Percentiles rank a stretch among this genome's conserved stretches.
Conservation (phyloP, 2,888 invertebrate species). For the Xanthia togata region DNA sequence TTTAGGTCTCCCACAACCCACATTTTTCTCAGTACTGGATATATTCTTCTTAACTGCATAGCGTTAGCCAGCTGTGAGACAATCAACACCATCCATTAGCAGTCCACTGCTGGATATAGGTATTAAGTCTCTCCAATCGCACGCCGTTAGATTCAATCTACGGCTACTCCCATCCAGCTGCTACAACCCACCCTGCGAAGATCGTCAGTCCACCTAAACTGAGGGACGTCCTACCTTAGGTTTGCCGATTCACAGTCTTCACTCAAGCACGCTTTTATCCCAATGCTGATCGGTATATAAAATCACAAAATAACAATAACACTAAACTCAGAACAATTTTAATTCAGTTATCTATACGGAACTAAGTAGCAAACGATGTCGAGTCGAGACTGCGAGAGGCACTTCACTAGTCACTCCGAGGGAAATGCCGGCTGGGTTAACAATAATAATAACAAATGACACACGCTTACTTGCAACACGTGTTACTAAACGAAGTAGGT, state of each 20-base stretch:
- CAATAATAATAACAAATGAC: slow-evolving; percentile 29
- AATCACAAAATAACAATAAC: slow-evolving; percentile 22
- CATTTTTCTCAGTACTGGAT: neutral
- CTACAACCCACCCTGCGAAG: neutral
- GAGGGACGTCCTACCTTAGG: slow-evolving; percentile 5
- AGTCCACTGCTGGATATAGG: neutral
- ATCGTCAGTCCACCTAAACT: neutral
- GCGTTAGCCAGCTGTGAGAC: neutral
- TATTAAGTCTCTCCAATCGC: neutral
- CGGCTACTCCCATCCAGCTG: neutral
- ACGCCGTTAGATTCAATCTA: neutral
- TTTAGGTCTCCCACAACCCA: neutral
- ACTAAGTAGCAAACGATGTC: neutral
- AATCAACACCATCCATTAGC: neutral
- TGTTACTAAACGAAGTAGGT: too few species aligned
- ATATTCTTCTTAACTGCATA: neutral
- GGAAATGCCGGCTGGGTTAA: slow-evolving; percentile 5
- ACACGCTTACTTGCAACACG: slow-evolving; percentile 25
- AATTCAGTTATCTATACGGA: slow-evolving; percentile 9
- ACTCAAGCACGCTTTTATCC: neutral
- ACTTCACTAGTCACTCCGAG: slow-evolving; percentile 32
- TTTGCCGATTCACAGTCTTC: neutral
- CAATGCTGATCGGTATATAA: neutral
- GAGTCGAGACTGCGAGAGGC: neutral
- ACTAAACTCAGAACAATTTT: neutral